A percentile compares a stretch with the other conserved stretches of the same genome.
Conservation (phyloP, 1,140 invertebrate species). For the Coptotermes formosanus region DNA sequence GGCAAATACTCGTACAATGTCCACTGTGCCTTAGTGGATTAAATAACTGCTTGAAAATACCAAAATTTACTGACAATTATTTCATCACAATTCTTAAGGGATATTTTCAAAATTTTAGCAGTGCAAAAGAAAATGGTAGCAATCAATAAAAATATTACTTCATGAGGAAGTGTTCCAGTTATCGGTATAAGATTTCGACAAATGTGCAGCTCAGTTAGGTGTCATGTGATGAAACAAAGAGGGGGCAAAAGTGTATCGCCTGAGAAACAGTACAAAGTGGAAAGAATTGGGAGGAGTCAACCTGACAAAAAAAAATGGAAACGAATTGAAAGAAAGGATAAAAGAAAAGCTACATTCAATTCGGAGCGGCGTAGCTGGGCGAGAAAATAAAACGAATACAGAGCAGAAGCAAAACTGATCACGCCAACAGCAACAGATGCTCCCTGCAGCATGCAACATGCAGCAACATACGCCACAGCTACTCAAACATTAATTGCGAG, state of each 20-base stretch:
- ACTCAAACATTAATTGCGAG: neutral
- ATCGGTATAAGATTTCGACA: too few relatives aligned
- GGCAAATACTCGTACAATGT: too few relatives aligned
- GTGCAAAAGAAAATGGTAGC: too few relatives aligned
- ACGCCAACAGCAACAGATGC: constrained; percentile 3
- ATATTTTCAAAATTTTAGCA: too few relatives aligned
- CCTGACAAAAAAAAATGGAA: neutral
- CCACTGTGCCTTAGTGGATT: too few relatives aligned
- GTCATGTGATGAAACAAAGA: too few relatives aligned
- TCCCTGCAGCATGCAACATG: neutral
- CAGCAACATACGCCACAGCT: neutral
- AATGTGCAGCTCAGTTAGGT: too few relatives aligned
- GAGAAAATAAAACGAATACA: neutral
- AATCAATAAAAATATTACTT: too few relatives aligned
- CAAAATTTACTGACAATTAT: too few relatives aligned
- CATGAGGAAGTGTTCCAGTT: too few relatives aligned
- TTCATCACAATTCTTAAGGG: too few relatives aligned
- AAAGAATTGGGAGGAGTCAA: neutral
- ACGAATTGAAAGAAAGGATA: neutral
- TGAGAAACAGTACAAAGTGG: neutral
- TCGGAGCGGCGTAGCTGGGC: neutral
- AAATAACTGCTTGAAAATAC: too few relatives aligned
- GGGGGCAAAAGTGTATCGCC: neutral
- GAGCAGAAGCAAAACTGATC: neutral
- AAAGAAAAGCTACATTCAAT: neutral